Conservation (phyloP, 2,113 vertebrate genomes). For the Chinchilla lanigera region DNA sequence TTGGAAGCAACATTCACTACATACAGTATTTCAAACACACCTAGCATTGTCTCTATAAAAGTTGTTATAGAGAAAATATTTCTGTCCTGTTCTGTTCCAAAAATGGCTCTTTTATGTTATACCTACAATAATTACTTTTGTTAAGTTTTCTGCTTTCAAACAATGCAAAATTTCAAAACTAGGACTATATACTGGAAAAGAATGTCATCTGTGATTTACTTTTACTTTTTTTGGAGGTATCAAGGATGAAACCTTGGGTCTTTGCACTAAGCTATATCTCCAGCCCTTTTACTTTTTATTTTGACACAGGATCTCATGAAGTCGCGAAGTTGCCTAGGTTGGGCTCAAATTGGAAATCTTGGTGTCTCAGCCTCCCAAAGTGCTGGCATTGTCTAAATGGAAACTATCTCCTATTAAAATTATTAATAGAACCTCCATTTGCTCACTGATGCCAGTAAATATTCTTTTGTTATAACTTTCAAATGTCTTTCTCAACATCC, state of each 20-base stretch:
- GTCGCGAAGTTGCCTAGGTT: not conserved
- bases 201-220: not conserved
- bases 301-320: not conserved
- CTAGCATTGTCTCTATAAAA: not conserved
- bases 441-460: not conserved
- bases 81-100: conserved; percentile 42
- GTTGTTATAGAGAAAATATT: not conserved
- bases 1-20: not conserved
- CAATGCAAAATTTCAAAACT: conserved; percentile 3
- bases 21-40: not conserved
- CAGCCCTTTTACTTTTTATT: not conserved
- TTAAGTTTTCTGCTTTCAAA: conserved; percentile 13
- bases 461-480: conserved; percentile 1
- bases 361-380: not conserved
- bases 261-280: not conserved
- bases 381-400: not conserved
- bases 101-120: not conserved
- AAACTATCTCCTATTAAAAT: conserved; percentile 1
- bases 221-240: not conserved
- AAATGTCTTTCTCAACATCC: not conserved
- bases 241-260: not conserved
- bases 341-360: not conserved
- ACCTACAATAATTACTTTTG: not conserved
- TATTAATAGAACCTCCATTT: conserved; percentile 13
- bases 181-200: not conserved